Conservation (phyloP, 2,113 vertebrate genomes). For the Odocoileus hemionus region DNA sequence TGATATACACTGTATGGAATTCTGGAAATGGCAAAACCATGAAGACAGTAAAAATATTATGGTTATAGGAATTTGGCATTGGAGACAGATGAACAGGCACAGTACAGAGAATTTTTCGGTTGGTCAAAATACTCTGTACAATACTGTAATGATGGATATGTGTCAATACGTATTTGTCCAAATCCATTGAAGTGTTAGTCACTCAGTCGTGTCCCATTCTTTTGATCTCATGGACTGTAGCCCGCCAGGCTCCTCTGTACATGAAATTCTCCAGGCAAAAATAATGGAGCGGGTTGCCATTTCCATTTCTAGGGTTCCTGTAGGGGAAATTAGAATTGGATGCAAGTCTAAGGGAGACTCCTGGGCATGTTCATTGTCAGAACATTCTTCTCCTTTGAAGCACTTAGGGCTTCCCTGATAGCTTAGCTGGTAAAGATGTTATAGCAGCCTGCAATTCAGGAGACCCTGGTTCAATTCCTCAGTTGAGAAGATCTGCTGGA, state of each 20-base stretch:
- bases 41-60: neutral
- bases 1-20: neutral
- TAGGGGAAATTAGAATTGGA: neutral
- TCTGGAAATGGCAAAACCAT: neutral
- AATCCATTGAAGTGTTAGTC: neutral
- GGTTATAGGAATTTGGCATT: neutral
- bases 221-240: neutral
- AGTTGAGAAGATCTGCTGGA: neutral
- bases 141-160: neutral
- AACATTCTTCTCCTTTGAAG: neutral
- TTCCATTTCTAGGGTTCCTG: neutral
- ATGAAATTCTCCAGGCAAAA: neutral
- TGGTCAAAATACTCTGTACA: neutral
- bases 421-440: neutral
- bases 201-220: neutral
- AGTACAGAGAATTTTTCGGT: neutral
- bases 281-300: neutral
- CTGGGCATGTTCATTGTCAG: neutral
- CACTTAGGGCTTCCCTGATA: neutral
- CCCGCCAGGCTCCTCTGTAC: neutral
- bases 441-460: accelerated
- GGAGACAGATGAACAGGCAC: neutral
- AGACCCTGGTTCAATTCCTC: neutral
- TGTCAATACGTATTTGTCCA: neutral
- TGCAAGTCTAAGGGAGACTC: neutral